phyloP scores from a whole-genome alignment of 2,888 invertebrate species.

The Neoscelio sp. region DNA sequence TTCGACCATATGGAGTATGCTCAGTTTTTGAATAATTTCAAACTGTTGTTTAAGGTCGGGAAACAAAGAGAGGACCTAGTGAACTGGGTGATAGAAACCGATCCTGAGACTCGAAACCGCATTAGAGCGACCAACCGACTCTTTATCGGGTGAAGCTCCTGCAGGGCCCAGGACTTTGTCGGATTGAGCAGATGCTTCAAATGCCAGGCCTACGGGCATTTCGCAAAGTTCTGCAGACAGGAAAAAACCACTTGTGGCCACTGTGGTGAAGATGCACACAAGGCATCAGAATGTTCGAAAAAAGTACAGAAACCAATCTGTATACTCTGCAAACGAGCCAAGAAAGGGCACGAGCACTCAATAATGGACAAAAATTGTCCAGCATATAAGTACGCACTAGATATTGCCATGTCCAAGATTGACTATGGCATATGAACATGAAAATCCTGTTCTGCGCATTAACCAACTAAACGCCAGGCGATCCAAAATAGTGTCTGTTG shows the following conservation, averaged over 20 bases:
- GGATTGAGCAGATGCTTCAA: slow-evolving; percentile 50
- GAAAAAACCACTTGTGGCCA: slow-evolving; percentile 40
- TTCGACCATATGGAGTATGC: neutral
- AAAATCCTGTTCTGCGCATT: neutral
- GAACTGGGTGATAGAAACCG: slow-evolving; percentile 36
- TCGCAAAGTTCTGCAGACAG: slow-evolving; percentile 30
- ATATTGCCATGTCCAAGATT: neutral
- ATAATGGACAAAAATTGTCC: slow-evolving; percentile 9
- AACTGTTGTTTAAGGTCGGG: neutral
- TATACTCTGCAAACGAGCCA: slow-evolving; percentile 6
- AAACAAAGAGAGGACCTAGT: neutral
- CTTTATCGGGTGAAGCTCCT: slow-evolving; percentile 46
- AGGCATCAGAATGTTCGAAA: slow-evolving; percentile 14
- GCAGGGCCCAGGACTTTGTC: slow-evolving; percentile 41
- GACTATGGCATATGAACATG: neutral
- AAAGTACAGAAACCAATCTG: slow-evolving; percentile 1
- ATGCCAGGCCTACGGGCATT: slow-evolving; percentile 62
- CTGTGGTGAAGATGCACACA: slow-evolving; percentile 30
- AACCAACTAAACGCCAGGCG: slow-evolving; percentile 8
- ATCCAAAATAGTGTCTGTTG: neutral
- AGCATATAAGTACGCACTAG: no score
- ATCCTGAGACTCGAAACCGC: slow-evolving; percentile 8
- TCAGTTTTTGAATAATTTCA: neutral
- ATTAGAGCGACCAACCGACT: slow-evolving; percentile 10
- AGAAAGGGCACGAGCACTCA: slow-evolving; percentile 12